These are phyloP conservation scores for Chouioia cunea DNA, from an alignment of 2,888 invertebrate species.

Conservation along the genomic window DNA sequence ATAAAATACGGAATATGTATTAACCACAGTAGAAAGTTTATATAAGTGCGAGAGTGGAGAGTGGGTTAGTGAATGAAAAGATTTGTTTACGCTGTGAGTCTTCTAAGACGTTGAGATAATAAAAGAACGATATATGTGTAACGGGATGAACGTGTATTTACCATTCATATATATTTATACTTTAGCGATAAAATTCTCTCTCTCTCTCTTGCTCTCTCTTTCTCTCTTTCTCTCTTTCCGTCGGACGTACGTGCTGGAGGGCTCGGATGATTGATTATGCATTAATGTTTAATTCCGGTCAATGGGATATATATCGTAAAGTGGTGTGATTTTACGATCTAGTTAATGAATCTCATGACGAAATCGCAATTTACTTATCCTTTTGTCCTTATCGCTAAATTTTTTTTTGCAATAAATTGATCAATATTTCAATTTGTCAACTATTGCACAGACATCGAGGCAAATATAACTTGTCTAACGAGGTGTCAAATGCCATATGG, in stretches of 20 bases:
- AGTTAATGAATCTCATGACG: too few relatives aligned
- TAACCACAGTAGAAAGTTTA: too few relatives aligned
- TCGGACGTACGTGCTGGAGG: constrained; percentile 28
- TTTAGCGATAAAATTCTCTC: background rate
- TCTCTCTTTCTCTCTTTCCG: background rate
- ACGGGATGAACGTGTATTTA: background rate
- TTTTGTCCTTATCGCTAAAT: too few relatives aligned
- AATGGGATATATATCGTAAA: too few relatives aligned
- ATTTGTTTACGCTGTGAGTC: background rate
- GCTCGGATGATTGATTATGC: background rate
- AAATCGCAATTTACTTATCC: too few relatives aligned
- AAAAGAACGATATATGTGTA: background rate
- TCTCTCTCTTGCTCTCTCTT: background rate
- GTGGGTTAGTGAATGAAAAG: constrained; percentile 2
- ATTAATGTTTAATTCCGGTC: constrained; percentile 3
- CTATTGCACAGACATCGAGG: too few relatives aligned
- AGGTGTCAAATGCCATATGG: too few relatives aligned
- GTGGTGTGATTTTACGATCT: too few relatives aligned
- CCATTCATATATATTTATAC: background rate
- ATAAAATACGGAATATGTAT: too few relatives aligned
- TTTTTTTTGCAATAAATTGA: too few relatives aligned
- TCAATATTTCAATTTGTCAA: too few relatives aligned
- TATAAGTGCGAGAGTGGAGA: background rate
- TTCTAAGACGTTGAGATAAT: background rate
- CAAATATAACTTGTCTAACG: too few relatives aligned